Conservation (phyloP, 2,113 vertebrate genomes). For the Cephalophus harveyi region DNA sequence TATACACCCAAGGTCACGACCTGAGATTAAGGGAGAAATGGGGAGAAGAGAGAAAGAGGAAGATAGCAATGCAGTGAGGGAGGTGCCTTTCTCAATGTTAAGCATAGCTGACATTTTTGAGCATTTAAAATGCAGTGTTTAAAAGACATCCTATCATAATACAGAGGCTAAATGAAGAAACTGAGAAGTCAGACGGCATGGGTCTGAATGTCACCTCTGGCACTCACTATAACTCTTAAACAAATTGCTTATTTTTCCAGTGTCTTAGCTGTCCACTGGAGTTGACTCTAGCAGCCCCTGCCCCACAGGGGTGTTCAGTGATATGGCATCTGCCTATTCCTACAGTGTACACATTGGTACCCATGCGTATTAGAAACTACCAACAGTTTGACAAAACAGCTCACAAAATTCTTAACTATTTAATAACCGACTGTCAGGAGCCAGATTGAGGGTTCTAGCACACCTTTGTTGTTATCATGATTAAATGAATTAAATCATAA, state of each 20-base stretch:
- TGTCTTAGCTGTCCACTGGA: neutral
- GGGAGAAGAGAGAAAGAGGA: neutral
- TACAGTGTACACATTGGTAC: neutral
- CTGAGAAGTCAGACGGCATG: neutral
- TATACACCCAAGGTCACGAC: neutral
- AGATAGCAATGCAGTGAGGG: neutral
- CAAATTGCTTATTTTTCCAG: neutral
- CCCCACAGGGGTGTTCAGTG: neutral
- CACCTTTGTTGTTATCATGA: neutral
- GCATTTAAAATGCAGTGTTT: neutral
- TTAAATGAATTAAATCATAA: neutral
- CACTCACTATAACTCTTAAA: neutral
- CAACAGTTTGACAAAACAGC: neutral
- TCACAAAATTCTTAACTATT: neutral
- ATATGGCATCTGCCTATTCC: neutral
- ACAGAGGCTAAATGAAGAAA: neutral
- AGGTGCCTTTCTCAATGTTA: neutral
- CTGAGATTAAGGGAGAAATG: neutral
- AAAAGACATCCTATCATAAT: neutral
- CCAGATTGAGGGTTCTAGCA: neutral
- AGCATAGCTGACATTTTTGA: neutral
- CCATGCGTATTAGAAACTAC: neutral
- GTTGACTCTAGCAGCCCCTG: neutral
- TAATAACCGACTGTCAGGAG: neutral
- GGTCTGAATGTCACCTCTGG: neutral